A percentile compares a stretch with the other conserved stretches of the same genome.
Evolutionary conservation across 1,140 invertebrate genomes (phyloP).

Genomic region (Heliconius nattereri): DNA sequence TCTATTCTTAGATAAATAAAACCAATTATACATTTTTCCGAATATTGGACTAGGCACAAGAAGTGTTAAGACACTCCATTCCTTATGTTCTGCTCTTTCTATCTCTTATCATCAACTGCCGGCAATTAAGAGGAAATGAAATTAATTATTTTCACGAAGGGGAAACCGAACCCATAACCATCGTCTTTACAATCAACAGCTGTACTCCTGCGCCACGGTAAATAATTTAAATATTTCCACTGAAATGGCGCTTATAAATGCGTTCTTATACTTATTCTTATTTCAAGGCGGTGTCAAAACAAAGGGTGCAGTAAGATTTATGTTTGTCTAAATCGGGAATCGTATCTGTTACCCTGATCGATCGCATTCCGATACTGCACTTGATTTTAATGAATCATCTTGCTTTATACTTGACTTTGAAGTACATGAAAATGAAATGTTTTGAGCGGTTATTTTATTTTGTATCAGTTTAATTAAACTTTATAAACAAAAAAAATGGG

Average conservation of each 20-base stretch:
- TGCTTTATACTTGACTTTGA: background rate
- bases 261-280: background rate
- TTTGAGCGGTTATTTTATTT: background rate
- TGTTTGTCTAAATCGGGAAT: constrained; percentile 27
- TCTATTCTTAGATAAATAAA: no score
- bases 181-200: background rate
- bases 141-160: no score
- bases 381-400: constrained; percentile 9
- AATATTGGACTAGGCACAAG: no score
- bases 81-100: no score
- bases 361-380: constrained; percentile 23
- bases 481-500: background rate
- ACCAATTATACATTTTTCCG: no score
- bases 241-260: constrained; percentile 4
- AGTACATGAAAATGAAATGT: background rate
- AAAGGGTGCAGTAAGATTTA: constrained; percentile 22
- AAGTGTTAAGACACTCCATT: no score
- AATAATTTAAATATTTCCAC: constrained; percentile 23
- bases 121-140: no score
- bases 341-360: constrained; percentile 27
- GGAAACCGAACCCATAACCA: background rate
- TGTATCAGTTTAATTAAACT: background rate
- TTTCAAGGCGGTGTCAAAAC: constrained; percentile 19
- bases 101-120: no score
- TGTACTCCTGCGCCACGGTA: background rate